Percentiles rank a stretch among this genome's conserved stretches.
Conservation (phyloP, 2,888 invertebrate genomes). For the Caenorhabditis japonica region DNA sequence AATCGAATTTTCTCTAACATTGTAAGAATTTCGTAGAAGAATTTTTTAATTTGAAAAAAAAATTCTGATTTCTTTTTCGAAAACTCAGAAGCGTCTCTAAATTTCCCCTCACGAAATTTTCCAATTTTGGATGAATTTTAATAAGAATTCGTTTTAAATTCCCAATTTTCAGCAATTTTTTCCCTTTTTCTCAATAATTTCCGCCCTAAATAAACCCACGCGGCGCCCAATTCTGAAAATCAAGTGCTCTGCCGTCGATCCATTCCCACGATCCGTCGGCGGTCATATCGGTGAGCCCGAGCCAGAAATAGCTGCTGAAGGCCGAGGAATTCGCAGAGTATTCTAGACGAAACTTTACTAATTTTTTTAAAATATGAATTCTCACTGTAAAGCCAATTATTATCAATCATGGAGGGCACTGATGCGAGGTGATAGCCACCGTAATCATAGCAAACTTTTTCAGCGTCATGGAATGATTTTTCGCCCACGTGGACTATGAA, state of each 20-base stretch:
- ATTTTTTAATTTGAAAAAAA: no score
- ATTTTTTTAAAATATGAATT: no score
- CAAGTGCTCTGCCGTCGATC: constrained; percentile 37
- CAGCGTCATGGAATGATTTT: constrained; percentile 38
- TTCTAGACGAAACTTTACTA: constrained; percentile 4
- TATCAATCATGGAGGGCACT: constrained; percentile 41
- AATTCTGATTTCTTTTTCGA: no score
- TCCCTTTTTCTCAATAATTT: no score
- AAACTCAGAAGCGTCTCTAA: no score
- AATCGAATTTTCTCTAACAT: no score
- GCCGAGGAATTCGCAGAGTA: constrained; percentile 5
- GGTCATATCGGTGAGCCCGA: constrained; percentile 40
- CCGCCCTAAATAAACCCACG: no score
- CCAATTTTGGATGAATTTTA: no score
- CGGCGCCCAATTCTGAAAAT: constrained; percentile 31
- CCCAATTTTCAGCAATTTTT: no score
- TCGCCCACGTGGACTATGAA: constrained; percentile 20
- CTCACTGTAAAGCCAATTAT: constrained; percentile 8
- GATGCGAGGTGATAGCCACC: constrained; percentile 44
- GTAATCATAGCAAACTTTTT: constrained; percentile 40
- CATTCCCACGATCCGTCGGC: constrained; percentile 40
- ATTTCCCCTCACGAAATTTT: no score
- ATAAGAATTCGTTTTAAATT: no score
- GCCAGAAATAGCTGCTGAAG: constrained; percentile 31
- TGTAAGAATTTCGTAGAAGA: no score